phyloP scores from a whole-genome alignment of 2,888 invertebrate species.

The Rhaphigaster nebulosa region DNA sequence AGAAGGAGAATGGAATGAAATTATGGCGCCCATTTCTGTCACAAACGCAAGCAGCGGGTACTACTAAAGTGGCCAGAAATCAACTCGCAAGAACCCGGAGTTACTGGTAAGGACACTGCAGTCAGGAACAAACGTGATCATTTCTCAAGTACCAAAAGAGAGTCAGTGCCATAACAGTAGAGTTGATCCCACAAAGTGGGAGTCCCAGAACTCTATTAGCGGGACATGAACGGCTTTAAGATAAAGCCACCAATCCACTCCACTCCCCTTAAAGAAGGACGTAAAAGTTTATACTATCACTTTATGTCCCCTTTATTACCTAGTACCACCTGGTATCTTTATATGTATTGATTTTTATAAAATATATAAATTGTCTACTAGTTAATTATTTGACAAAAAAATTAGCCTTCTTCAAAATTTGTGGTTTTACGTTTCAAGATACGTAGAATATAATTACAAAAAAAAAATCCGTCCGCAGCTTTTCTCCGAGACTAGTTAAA shows the following conservation, averaged over 20 bases:
- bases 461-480: no score
- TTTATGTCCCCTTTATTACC: not conserved
- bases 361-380: no score
- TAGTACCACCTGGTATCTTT: not conserved
- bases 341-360: not conserved
- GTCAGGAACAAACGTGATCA: not conserved
- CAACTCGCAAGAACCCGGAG: not conserved
- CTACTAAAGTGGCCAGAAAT: not conserved
- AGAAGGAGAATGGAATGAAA: no score
- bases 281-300: not conserved
- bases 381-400: no score
- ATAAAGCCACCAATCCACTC: conserved; percentile 14
- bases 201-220: not conserved
- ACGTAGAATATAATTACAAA: no score
- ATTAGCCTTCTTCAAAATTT: no score
- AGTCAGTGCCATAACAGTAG: not conserved
- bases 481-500: no score
- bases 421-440: no score
- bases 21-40: not conserved
- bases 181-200: not conserved
- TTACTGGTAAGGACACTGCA: not conserved
- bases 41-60: not conserved
- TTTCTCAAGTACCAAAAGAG: not conserved
- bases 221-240: conserved; percentile 31
- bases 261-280: not conserved